Percentiles rank a stretch among this genome's conserved stretches.
These are phyloP conservation scores for Rhaphigaster nebulosa DNA, from an alignment of 2,888 invertebrate genomes.

Conservation along the genomic window DNA sequence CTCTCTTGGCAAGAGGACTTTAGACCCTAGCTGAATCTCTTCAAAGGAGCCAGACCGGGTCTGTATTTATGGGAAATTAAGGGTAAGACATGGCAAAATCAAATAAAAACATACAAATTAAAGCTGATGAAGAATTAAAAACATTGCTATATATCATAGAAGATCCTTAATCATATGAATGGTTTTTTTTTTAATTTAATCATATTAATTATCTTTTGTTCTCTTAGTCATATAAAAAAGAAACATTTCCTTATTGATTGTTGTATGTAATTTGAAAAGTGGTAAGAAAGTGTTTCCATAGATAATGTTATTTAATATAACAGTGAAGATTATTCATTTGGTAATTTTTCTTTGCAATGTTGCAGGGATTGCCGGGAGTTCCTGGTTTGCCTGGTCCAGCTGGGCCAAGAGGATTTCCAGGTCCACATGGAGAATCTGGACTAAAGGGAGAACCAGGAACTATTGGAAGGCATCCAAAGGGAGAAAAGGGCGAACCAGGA, in stretches of 20 bases:
- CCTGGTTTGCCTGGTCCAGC: conserved; percentile 78
- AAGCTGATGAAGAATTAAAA: too few species aligned
- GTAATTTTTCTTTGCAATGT: not conserved
- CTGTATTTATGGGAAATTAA: too few species aligned
- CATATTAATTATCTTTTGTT: not conserved
- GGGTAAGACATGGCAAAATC: too few species aligned
- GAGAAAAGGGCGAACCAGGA: conserved; percentile 90
- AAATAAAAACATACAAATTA: too few species aligned
- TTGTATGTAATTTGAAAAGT: not conserved
- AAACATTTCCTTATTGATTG: not conserved
- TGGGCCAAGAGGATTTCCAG: conserved; percentile 84
- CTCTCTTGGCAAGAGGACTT: too few species aligned
- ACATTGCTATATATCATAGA: too few species aligned
- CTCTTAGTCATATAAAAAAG: not conserved
- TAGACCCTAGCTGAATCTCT: too few species aligned
- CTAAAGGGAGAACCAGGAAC: conserved; percentile 86
- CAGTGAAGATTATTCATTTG: not conserved
- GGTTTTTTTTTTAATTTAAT: too few species aligned
- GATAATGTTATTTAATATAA: not conserved
- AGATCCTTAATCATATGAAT: too few species aligned
- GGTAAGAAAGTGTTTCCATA: not conserved
- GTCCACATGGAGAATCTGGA: conserved; percentile 78
- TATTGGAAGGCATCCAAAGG: conserved; percentile 79
- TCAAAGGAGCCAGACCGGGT: too few species aligned
- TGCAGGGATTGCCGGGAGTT: conserved; percentile 81